phyloP scores from a whole-genome alignment of 2,797 vertebrate species.

The Oryzias sinensis region DNA sequence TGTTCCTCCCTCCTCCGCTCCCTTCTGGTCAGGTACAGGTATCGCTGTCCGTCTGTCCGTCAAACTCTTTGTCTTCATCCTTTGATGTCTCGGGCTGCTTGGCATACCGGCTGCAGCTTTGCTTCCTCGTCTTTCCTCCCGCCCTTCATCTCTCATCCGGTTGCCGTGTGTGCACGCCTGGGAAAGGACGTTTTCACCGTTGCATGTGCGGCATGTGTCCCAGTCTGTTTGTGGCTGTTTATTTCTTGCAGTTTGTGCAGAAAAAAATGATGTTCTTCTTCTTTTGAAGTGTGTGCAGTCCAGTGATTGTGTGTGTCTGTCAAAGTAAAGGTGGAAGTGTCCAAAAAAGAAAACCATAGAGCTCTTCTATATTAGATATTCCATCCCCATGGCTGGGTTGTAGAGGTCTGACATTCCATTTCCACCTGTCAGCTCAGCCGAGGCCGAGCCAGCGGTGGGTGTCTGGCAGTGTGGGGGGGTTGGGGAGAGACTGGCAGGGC shows the following conservation, averaged over 20 bases:
- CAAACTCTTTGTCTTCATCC: conserved; percentile 25
- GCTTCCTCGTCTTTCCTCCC: conserved; percentile 29
- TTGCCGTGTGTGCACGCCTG: conserved; percentile 25
- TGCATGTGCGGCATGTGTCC: conserved; percentile 33
- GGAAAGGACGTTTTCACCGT: conserved; percentile 8
- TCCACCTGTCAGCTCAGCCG: conserved; percentile 59
- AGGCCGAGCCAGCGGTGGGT: conserved; percentile 36
- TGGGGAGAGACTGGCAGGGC: conserved; percentile 11
- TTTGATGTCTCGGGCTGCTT: conserved; percentile 61
- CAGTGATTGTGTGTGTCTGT: conserved; percentile 27
- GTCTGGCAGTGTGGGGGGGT: conserved; percentile 30
- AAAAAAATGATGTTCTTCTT: not conserved
- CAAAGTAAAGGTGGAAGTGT: conserved; percentile 55
- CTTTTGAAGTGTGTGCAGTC: not conserved
- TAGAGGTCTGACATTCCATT: conserved; percentile 64
- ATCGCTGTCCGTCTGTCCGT: conserved; percentile 55
- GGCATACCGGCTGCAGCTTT: conserved; percentile 48
- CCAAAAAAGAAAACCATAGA: conserved; percentile 31
- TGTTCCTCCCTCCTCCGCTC: conserved; percentile 95
- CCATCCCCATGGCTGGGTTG: conserved; percentile 43
- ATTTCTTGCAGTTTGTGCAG: not conserved
- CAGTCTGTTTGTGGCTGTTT: not conserved
- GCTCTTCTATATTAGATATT: conserved; percentile 54
- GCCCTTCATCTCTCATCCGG: conserved; percentile 20
- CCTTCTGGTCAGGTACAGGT: conserved; percentile 99